Conservation (phyloP, 2,797 vertebrate genomes). For the Acipenser transmontanus region DNA sequence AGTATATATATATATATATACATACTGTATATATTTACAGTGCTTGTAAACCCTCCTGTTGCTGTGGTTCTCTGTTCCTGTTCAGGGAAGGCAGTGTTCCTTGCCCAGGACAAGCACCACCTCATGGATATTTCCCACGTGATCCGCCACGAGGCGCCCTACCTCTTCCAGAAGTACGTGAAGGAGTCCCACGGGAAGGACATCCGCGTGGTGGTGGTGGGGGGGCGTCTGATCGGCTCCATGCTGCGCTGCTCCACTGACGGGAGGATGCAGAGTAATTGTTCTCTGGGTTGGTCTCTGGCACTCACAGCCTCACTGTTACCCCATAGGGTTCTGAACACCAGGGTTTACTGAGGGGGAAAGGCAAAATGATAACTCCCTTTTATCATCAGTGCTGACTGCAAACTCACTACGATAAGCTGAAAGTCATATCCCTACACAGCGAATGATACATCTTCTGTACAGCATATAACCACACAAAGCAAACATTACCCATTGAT, state of each 20-base stretch:
- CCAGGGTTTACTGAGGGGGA: no score
- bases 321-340: neutral
- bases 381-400: no score
- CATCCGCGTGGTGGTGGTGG: constrained; percentile 81
- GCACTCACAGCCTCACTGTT: no score
- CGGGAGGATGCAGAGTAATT: constrained; percentile 91
- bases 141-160: constrained; percentile 82
- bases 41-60: neutral
- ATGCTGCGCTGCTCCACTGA: constrained; percentile 87
- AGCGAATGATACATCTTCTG: no score
- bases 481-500: no score
- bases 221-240: constrained; percentile 78
- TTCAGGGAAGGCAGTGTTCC: constrained; percentile 82
- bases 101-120: constrained; percentile 83
- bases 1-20: no score
- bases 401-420: no score
- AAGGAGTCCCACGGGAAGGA: constrained; percentile 85
- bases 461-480: no score
- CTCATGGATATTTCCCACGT: constrained; percentile 82
- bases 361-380: no score
- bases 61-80: constrained; percentile 8
- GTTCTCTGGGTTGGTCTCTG: constrained; percentile 69
- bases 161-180: constrained; percentile 86
- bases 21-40: no score
- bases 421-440: no score